These are phyloP conservation scores for Neodiprion lecontei DNA, from an alignment of 1,140 invertebrate genomes.

Conservation along the genomic window DNA sequence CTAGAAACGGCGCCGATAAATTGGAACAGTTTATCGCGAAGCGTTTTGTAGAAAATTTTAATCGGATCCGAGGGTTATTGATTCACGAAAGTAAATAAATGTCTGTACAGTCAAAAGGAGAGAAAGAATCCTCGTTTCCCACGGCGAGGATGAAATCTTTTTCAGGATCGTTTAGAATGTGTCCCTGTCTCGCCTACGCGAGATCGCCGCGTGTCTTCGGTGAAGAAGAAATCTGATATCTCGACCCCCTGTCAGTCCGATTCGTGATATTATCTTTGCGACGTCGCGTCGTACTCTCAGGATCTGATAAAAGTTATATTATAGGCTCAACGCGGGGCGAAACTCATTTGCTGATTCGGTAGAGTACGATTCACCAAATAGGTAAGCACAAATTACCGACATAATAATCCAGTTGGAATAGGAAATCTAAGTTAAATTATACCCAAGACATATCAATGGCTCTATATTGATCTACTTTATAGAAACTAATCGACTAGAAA, in stretches of 20 bases:
- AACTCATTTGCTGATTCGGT: not conserved
- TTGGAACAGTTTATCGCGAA: not conserved
- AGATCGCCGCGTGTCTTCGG: not conserved
- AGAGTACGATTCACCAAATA: not conserved
- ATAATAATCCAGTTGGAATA: too few relatives aligned
- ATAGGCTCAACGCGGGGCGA: not conserved
- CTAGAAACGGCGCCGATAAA: not conserved
- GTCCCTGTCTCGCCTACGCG: not conserved
- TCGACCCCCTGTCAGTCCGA: not conserved
- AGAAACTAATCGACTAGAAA: too few relatives aligned
- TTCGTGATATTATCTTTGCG: not conserved
- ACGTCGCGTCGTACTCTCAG: not conserved
- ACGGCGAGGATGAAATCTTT: too few relatives aligned
- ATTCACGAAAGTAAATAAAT: too few relatives aligned
- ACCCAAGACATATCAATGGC: too few relatives aligned
- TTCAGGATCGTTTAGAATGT: too few relatives aligned
- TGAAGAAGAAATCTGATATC: slow-evolving; percentile 5
- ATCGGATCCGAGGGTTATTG: not conserved
- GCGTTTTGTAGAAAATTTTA: not conserved
- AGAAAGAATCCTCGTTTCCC: too few relatives aligned
- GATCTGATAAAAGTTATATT: not conserved
- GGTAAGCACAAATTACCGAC: too few relatives aligned
- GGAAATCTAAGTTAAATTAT: too few relatives aligned
- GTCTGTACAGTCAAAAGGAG: too few relatives aligned
- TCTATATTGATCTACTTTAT: too few relatives aligned